Evolutionary conservation across 2,888 invertebrate genomes (phyloP).

Genomic region (Thelaira solivaga): DNA sequence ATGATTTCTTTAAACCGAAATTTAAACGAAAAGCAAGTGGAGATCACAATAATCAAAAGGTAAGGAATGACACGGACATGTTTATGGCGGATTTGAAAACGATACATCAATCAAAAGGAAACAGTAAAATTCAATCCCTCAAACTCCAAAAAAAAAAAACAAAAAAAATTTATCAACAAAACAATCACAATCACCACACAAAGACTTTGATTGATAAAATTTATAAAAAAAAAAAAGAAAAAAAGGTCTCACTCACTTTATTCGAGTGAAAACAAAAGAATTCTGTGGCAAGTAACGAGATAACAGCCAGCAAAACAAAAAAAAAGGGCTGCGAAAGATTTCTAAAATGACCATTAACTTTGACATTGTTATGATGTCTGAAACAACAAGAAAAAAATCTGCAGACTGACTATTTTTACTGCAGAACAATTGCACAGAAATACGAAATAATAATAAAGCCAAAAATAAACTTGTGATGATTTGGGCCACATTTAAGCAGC

Average conservation of each 20-base stretch:
- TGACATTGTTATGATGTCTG: constrained; percentile 61
- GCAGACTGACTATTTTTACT: constrained; percentile 17
- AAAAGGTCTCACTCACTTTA: not conserved
- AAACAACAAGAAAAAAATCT: constrained; percentile 22
- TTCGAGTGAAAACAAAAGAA: constrained; percentile 42
- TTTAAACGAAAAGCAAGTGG: constrained; percentile 1
- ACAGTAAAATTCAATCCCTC: constrained; percentile 30
- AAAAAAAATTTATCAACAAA: constrained; percentile 33
- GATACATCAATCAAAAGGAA: constrained; percentile 62
- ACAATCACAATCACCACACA: constrained; percentile 52
- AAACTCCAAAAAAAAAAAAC: too few species aligned
- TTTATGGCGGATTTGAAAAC: constrained; percentile 62
- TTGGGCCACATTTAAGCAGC: constrained; percentile 36
- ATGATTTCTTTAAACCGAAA: not conserved
- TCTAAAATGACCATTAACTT: constrained; percentile 55
- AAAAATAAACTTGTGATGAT: constrained; percentile 18
- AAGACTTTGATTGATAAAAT: constrained; percentile 58
- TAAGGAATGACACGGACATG: constrained; percentile 49
- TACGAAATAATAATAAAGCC: constrained; percentile 7
- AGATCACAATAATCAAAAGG: constrained; percentile 49
- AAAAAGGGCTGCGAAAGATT: constrained; percentile 8
- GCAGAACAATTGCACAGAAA: not conserved
- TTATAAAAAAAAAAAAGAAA: not conserved
- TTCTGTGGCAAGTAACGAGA: not conserved
- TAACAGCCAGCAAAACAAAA: not conserved